Evolutionary conservation across 2,888 invertebrate species (phyloP), one percentile per base, ranked within the genome.

Genomic region (Acrocyrtus sp.): DNA sequence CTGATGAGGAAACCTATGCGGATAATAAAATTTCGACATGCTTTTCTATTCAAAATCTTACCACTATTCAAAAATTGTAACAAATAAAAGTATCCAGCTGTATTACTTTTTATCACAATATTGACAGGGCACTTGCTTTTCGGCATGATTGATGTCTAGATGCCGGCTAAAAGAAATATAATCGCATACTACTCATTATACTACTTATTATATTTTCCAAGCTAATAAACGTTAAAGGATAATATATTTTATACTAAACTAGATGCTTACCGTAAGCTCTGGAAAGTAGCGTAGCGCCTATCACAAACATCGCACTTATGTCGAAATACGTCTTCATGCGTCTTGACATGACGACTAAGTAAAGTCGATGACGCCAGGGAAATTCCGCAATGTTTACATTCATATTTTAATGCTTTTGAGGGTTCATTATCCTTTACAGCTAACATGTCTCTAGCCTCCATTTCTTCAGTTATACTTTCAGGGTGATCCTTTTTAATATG

Each of bases 401-500:
- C 12, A 27, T 26, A 17, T 2, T 48, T 48, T n/a, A 21, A 50
- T 26, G n/a, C 12, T 34, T 53, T 34, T 41, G 41, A 22, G 21
- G 34, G 5, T n/a, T 19, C 17, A 1, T 17, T 1, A 2, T 53
- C 29, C 12, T 12, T 26, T 19, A 6, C 17, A 17, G 0, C 29
- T 24, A 21, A 10, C 15, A 24, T 29, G 12, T 3, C 47, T 10
- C 51, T n/a, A 26, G 51, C 1, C n/a, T 51, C 26, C 22, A 4
- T 12, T 5, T 3, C 29, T 29, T 17, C 17, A n/a, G n/a, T n/a
- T 10, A 5, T 6, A 2, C 6, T 24, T 10, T n/a, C 54, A 3
- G 66, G 66, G 48, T 66, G 66, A 8, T 56, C 66, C 15, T 66
- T 66, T 10, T 48, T 29, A 1, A 66, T 50, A 34, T 66, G 66